A percentile compares a stretch with the other conserved stretches of the same genome.
Conservation (phyloP, 2,888 invertebrate species). For the Charanyca ferruginea region DNA sequence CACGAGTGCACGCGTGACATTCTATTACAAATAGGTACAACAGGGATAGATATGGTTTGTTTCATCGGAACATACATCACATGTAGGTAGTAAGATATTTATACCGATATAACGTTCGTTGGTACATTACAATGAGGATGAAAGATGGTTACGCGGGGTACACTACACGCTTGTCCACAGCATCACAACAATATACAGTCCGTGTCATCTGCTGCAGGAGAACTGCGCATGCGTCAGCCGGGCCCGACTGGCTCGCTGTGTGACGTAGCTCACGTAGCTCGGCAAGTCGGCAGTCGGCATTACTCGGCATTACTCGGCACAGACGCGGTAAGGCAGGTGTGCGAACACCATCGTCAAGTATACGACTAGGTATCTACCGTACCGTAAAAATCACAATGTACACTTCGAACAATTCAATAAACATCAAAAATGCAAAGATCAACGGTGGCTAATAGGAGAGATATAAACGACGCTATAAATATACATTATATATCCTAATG, state of each 20-base stretch:
- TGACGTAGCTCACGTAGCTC: neutral
- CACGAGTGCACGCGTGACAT: neutral
- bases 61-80: neutral
- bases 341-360: conserved; percentile 17
- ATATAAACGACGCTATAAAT: conserved; percentile 88
- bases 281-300: too few relatives aligned
- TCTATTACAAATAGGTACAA: conserved; percentile 8
- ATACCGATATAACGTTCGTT: neutral
- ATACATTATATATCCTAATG: conserved; percentile 77
- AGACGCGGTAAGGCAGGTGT: conserved; percentile 35
- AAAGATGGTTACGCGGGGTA: neutral
- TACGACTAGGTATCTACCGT: conserved; percentile 42
- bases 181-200: neutral
- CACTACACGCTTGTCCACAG: neutral
- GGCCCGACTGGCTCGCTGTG: conserved; percentile 10
- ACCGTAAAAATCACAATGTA: conserved; percentile 69
- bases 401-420: conserved; percentile 83
- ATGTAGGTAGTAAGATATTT: conserved; percentile 1
- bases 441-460: conserved; percentile 86
- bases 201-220: neutral
- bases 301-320: neutral
- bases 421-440: conserved; percentile 86
- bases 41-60: neutral
- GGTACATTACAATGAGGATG: neutral
- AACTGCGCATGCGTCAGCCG: neutral